Evolutionary conservation across 2,113 vertebrate species (phyloP).

Genomic region (Paramormyrops kingsleyae): DNA sequence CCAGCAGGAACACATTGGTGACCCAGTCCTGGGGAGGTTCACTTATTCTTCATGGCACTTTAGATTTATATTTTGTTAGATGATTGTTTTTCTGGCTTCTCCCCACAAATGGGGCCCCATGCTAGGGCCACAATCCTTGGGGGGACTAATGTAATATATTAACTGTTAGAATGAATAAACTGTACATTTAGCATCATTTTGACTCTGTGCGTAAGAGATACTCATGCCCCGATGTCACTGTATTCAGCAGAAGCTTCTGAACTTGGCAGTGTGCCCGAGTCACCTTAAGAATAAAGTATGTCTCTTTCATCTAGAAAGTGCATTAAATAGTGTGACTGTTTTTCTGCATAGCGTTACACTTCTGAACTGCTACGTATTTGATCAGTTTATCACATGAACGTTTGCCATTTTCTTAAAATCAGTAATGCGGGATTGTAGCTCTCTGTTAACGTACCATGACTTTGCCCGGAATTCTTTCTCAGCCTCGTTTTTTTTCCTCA

Average conservation of each 20-base stretch:
- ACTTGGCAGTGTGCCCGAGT: background rate
- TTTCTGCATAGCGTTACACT: background rate
- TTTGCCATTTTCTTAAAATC: too few species aligned
- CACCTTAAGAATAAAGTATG: background rate
- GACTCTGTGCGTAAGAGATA: background rate
- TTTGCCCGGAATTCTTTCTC: background rate
- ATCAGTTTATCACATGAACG: background rate
- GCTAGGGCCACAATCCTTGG: background rate
- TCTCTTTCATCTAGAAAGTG: background rate
- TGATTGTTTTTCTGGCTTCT: background rate
- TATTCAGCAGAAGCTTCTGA: background rate
- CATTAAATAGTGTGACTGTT: background rate
- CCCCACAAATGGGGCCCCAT: background rate
- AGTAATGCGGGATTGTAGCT: background rate
- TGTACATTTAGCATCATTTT: background rate
- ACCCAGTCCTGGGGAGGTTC: background rate
- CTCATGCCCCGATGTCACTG: background rate
- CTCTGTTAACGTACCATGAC: background rate
- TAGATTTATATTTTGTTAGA: background rate
- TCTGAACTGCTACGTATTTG: background rate
- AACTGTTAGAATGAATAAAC: background rate
- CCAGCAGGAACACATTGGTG: background rate
- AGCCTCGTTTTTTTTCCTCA: too few species aligned
- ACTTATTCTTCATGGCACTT: background rate
- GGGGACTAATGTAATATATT: background rate